These are phyloP conservation scores for Poecilia gillii DNA, from an alignment of 2,797 vertebrate genomes.

Conservation along the genomic window DNA sequence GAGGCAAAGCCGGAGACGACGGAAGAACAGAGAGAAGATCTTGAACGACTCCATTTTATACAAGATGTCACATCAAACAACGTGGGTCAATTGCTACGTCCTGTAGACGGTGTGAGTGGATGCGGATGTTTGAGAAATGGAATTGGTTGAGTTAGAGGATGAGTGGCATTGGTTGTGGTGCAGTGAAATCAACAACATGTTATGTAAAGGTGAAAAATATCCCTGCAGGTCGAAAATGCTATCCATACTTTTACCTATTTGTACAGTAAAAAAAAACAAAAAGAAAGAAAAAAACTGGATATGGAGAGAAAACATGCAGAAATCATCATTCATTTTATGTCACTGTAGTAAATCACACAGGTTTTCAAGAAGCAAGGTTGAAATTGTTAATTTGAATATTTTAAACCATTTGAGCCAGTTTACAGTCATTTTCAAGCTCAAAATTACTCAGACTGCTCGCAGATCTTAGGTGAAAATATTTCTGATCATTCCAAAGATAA, in stretches of 20 bases:
- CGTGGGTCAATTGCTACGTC: background rate
- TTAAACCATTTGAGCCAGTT: background rate
- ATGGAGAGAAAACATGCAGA: background rate
- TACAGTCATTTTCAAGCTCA: background rate
- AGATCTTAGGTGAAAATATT: background rate
- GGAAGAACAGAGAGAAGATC: background rate
- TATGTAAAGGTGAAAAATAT: background rate
- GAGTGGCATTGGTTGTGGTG: background rate
- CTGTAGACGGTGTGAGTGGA: background rate
- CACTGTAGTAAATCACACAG: background rate
- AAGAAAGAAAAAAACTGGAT: background rate
- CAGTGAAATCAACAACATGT: background rate
- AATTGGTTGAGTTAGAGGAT: background rate
- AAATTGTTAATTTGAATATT: background rate
- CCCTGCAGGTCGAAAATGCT: background rate
- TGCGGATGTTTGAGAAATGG: constrained; percentile 3
- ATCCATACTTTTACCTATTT: background rate
- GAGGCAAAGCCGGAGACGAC: background rate
- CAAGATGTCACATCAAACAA: background rate
- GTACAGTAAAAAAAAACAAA: background rate
- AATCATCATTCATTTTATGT: background rate
- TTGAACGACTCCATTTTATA: background rate
- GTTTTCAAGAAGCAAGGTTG: background rate
- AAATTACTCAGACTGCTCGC: background rate
- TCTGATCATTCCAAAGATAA: background rate